Evolutionary conservation across 1,140 invertebrate genomes (phyloP).

Genomic region (Aphelenchoides besseyi): DNA sequence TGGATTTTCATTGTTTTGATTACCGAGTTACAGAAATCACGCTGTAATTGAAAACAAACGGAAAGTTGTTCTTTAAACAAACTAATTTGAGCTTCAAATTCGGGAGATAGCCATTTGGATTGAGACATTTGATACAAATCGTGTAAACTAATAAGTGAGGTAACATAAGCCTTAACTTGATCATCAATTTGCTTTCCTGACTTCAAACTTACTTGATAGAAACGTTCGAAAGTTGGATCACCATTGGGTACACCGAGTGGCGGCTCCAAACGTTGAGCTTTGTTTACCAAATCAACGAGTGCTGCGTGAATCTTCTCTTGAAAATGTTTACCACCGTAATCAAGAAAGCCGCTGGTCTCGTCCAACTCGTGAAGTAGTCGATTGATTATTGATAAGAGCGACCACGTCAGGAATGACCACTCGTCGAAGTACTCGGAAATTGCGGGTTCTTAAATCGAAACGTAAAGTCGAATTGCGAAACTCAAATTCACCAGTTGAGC

Average conservation of each 20-base stretch:
- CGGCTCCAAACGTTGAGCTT: constrained; percentile 49
- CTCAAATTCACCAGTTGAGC: constrained; percentile 23
- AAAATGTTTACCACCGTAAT: constrained; percentile 45
- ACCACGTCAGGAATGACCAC: constrained; percentile 46
- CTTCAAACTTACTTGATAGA: constrained; percentile 37
- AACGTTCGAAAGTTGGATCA: constrained; percentile 39
- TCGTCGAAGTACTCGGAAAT: constrained; percentile 43
- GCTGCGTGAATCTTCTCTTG: constrained; percentile 44
- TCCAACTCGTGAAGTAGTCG: constrained; percentile 26
- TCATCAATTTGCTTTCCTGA: constrained; percentile 4
- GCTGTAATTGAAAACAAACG: constrained; percentile 41
- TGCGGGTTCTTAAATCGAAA: constrained; percentile 33
- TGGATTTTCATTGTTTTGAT: background rate
- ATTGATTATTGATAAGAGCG: constrained; percentile 47
- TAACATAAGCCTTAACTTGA: constrained; percentile 39
- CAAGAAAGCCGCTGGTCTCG: constrained; percentile 25
- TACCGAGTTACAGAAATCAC: constrained; percentile 48
- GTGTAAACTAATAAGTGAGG: constrained; percentile 42
- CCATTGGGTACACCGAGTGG: constrained; percentile 32
- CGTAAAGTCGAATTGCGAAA: background rate
- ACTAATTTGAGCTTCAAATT: constrained; percentile 43
- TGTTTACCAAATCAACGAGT: constrained; percentile 44
- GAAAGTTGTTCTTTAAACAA: constrained; percentile 44
- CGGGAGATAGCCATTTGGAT: constrained; percentile 37
- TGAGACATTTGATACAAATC: constrained; percentile 44